Percentiles rank a stretch among this genome's conserved stretches.
phyloP scores from a whole-genome alignment of 2,888 invertebrate species.

The Myopa tessellatipennis region DNA sequence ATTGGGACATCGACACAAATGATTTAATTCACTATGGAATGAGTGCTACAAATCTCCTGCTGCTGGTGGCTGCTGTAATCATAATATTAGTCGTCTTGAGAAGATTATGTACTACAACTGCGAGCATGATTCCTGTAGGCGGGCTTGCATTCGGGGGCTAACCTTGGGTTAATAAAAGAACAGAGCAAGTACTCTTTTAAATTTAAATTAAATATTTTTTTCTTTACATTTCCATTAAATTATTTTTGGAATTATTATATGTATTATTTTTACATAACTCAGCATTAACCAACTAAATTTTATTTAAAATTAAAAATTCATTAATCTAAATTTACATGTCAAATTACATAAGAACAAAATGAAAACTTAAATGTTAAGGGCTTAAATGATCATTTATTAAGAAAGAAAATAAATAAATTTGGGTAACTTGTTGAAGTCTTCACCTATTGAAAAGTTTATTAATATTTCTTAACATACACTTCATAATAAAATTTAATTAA shows the following conservation, averaged over 20 bases:
- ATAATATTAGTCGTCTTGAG: not conserved
- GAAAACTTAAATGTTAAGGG: not conserved
- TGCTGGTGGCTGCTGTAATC: constrained; percentile 5
- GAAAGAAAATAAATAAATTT: too few species aligned
- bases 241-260: not conserved
- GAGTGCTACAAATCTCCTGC: not conserved
- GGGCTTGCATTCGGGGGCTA: too few species aligned
- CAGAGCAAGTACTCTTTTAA: not conserved
- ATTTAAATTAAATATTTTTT: too few species aligned
- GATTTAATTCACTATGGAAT: not conserved
- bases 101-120: too few species aligned
- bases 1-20: not conserved
- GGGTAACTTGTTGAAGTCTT: too few species aligned
- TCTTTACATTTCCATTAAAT: not conserved
- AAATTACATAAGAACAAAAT: not conserved
- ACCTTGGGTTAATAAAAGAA: not conserved
- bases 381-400: not conserved
- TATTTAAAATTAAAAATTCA: not conserved
- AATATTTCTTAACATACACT: not conserved
- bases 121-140: too few species aligned
- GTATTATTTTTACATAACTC: not conserved
- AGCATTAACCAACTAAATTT: not conserved
- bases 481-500: constrained; percentile 8
- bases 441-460: not conserved
- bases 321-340: not conserved